Conservation (phyloP, 1,140 invertebrate genomes). For the Drosophila obscura region DNA sequence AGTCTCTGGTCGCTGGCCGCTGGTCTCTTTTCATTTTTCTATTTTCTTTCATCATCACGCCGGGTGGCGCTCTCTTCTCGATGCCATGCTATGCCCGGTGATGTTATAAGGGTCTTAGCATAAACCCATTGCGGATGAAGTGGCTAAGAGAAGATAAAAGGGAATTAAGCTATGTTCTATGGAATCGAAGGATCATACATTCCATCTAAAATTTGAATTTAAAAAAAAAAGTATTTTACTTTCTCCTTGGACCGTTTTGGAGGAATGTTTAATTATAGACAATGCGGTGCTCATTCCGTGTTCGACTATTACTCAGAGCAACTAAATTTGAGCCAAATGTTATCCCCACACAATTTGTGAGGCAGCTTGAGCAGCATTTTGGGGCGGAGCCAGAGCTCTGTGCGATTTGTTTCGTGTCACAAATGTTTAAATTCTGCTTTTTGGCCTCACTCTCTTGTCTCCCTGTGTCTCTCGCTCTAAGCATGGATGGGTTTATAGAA, state of each 20-base stretch:
- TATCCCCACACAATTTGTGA: constrained; percentile 11
- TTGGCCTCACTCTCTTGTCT: constrained; percentile 11
- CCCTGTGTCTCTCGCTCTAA: not conserved
- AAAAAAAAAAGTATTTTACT: not conserved
- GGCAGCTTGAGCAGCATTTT: constrained; percentile 26
- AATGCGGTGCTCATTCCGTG: constrained; percentile 42
- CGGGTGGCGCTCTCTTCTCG: constrained; percentile 35
- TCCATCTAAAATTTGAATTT: no score
- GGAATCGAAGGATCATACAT: no score
- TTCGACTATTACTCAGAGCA: constrained; percentile 28
- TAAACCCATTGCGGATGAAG: constrained; percentile 10
- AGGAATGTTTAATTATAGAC: constrained; percentile 55
- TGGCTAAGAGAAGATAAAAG: not conserved
- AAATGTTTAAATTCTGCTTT: constrained; percentile 65
- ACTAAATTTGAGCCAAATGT: constrained; percentile 34
- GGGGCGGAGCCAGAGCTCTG: constrained; percentile 23
- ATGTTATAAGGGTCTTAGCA: constrained; percentile 4
- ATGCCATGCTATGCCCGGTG: not conserved
- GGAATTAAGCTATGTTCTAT: not conserved
- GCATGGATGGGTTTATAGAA: constrained; percentile 29
- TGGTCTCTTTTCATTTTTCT: constrained; percentile 40
- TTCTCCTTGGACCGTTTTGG: constrained; percentile 42
- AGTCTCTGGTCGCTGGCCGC: not conserved
- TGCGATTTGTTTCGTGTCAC: constrained; percentile 76
- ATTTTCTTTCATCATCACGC: constrained; percentile 36